Conservation (phyloP, 2,888 invertebrate species). For the Agrilus mali region DNA sequence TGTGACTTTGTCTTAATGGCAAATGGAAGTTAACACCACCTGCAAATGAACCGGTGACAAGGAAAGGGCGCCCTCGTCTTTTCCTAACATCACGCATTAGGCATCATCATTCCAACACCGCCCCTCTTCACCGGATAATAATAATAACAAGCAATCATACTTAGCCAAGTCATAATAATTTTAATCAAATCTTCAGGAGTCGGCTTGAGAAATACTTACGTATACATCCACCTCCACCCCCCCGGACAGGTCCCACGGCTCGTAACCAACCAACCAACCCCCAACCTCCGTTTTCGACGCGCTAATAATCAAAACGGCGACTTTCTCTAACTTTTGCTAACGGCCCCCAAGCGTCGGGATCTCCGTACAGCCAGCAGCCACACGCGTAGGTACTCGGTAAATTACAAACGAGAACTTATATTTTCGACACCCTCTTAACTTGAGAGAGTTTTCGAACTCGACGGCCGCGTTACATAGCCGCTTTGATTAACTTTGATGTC, state of each 20-base stretch:
- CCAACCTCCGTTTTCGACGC: slow-evolving; percentile 19
- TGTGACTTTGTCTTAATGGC: no score
- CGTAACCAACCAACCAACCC: no score
- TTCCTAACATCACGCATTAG: no score
- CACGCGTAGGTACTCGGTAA: slow-evolving; percentile 32
- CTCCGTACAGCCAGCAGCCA: slow-evolving; percentile 24
- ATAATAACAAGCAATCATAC: slow-evolving; percentile 24
- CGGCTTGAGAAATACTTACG: slow-evolving; percentile 10
- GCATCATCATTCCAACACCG: no score
- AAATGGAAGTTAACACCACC: no score
- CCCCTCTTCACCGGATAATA: no score
- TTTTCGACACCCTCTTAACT: slow-evolving; percentile 26
- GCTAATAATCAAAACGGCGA: slow-evolving; percentile 32
- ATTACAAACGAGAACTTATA: slow-evolving; percentile 34
- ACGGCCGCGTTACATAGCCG: slow-evolving; percentile 25
- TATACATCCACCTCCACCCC: slow-evolving; percentile 2
- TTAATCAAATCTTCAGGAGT: slow-evolving; percentile 27
- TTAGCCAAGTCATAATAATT: slow-evolving; percentile 31
- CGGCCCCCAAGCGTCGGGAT: slow-evolving; percentile 27
- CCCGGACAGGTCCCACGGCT: no score
- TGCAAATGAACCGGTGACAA: no score
- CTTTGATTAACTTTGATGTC: slow-evolving; percentile 33
- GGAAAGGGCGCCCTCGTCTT: no score
- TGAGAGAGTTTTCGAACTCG: slow-evolving; percentile 17
- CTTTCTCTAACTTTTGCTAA: slow-evolving; percentile 31